Percentiles rank a stretch among this genome's conserved stretches.
Conservation (phyloP, 92 coral and sea anemone species). For the Plumapathes pennacea region DNA sequence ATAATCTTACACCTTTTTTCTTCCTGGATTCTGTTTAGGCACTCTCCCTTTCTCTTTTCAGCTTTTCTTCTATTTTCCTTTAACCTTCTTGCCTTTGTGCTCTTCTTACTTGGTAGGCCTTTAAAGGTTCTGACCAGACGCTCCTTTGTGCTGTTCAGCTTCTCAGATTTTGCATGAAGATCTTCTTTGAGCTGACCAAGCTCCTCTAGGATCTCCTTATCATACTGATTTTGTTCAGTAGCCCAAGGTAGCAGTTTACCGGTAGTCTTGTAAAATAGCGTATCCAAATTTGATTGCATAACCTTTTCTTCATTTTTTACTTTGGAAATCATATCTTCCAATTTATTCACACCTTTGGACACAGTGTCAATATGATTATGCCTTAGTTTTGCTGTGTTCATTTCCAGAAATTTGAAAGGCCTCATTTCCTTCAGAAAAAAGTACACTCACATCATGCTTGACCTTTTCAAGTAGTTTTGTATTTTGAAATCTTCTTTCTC, state of each 20-base stretch:
- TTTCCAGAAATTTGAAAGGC: slow-evolving; percentile 35
- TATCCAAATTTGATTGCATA: slow-evolving; percentile 1
- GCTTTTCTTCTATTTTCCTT: slow-evolving; percentile 12
- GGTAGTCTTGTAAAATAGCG: slow-evolving; percentile 7
- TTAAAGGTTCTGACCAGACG: slow-evolving; percentile 12
- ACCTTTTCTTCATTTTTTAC: slow-evolving; percentile 9
- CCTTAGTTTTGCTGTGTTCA: slow-evolving; percentile 19
- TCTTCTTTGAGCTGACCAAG: slow-evolving; percentile 20
- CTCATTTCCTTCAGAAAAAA: slow-evolving; percentile 37
- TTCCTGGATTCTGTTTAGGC: slow-evolving; percentile 33
- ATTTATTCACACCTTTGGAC: slow-evolving; percentile 36
- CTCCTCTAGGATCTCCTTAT: slow-evolving; percentile 15
- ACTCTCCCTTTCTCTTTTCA: slow-evolving; percentile 10
- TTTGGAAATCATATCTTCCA: too few relatives aligned
- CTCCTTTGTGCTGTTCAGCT: slow-evolving; percentile 8
- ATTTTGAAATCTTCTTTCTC: slow-evolving; percentile 49
- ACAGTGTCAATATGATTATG: slow-evolving; percentile 36
- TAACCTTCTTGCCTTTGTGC: slow-evolving; percentile 3
- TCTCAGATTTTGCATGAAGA: slow-evolving; percentile 23
- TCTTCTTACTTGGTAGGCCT: slow-evolving; percentile 13
- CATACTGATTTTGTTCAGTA: slow-evolving; percentile 38
- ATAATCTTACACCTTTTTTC: slow-evolving; percentile 27
- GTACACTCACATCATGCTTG: slow-evolving; percentile 21
- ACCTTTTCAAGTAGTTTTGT: slow-evolving; percentile 39
- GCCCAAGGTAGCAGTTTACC: slow-evolving; percentile 31